Evolutionary conservation across 2,888 invertebrate genomes (phyloP).

Genomic region (Coecobrya sp.): DNA sequence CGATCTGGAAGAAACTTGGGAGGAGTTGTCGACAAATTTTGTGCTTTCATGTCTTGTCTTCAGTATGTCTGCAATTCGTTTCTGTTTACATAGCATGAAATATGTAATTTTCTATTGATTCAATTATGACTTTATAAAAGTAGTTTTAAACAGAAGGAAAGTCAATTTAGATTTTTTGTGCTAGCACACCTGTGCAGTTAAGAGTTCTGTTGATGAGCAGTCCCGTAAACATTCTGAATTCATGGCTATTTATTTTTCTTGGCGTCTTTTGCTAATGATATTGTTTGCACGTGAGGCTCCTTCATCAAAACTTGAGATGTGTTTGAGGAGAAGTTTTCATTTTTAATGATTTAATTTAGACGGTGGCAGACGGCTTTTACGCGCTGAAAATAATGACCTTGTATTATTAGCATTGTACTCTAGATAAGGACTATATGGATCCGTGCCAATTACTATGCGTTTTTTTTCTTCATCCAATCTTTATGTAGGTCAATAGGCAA

Average conservation of each 20-base stretch:
- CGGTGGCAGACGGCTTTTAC: background rate
- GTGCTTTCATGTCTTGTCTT: conserved; percentile 8
- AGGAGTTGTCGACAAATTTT: background rate
- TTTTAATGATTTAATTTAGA: conserved; percentile 11
- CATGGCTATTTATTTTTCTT: background rate
- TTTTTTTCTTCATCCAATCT: background rate
- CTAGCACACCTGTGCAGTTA: background rate
- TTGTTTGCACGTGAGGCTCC: background rate
- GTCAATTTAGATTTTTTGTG: background rate
- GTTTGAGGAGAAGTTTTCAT: background rate
- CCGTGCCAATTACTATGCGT: background rate
- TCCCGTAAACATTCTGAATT: conserved; percentile 11
- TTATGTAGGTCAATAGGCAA: background rate
- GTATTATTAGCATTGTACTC: background rate
- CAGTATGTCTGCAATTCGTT: background rate
- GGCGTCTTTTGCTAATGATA: background rate
- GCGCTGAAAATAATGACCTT: conserved; percentile 14
- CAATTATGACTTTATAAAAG: background rate
- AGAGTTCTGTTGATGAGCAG: conserved; percentile 46
- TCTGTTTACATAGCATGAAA: background rate
- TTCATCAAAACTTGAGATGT: too few relatives aligned
- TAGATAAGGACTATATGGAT: background rate
- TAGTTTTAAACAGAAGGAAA: too few relatives aligned
- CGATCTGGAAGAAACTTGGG: background rate
- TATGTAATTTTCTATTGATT: background rate